Base-by-base conservation (phyloP, 2,797 vertebrate species). In the Pteronotus mesoamericanus region DNA sequence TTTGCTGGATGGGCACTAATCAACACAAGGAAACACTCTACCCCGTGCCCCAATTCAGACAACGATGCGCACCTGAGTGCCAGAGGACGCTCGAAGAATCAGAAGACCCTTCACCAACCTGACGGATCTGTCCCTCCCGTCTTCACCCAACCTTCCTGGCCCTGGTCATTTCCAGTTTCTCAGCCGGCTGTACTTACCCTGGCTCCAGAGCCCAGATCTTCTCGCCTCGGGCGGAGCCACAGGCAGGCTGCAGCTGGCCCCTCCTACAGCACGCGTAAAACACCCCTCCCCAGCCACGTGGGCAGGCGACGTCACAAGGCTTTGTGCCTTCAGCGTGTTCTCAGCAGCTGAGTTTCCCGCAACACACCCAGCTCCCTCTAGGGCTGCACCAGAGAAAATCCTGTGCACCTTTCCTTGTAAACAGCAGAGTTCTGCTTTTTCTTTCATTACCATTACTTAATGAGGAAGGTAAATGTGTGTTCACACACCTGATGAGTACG, bases 321-420 rank as follows among this genome's bases (percentile, higher is more conserved):
- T 92, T 94, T 96, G 34, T 94, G 94, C 15, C 32, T 2, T 91
- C 77, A 78, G 57, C 5, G 9, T 34, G 12, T 11, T 1, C 75
- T 19, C 6, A 7, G 21, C 4, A 0, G 12, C 1, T 32, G 55
- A 61, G 46, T 34, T 53, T 48, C 3, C 9, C 10, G 10, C 0
- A 42, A 12, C 21, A 14, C 7, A 3, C 14, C 14, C 6, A 2
- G 2, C 37, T 4, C 2, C 32, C 7, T 34, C 4, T 3, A 15
- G n/a, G 29, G 9, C 34, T 0, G 14, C 42, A 1, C 12, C 0
- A 1, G 5, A 39, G 12, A 55, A 74, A 71, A 32, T 44, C 5
- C 5, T 24, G 1, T 1, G 0, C 29, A 7, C 11, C 66, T 44
- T 75, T 64, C 37, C 7, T 46, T 2, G 61, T 26, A 3, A 24